These are phyloP conservation scores for Accipiter cooperii DNA, from an alignment of 2,113 vertebrate species.

Conservation along the genomic window DNA sequence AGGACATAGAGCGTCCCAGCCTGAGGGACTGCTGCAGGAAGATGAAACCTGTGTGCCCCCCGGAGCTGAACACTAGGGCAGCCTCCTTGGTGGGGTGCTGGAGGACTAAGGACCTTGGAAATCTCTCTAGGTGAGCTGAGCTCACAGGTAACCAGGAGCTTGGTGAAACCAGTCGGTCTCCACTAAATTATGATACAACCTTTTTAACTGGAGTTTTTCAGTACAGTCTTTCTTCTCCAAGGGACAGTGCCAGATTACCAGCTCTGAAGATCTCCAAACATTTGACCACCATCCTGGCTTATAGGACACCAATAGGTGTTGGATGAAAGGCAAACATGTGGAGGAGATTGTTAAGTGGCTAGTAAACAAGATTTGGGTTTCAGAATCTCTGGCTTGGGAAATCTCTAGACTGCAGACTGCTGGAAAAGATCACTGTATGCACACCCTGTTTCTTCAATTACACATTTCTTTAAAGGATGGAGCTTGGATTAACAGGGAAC, in stretches of 20 bases:
- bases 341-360: not conserved
- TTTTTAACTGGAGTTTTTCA: not conserved
- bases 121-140: not conserved
- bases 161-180: not conserved
- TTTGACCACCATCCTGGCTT: not conserved
- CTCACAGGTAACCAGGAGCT: not conserved
- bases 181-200: not conserved
- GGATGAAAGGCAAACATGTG: not conserved
- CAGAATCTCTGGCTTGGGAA: not conserved
- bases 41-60: too few species aligned
- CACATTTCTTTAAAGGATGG: not conserved
- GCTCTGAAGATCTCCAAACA: not conserved
- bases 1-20: not conserved
- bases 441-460: conserved; percentile 4
- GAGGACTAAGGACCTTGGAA: not conserved
- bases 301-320: not conserved
- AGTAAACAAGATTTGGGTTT: conserved; percentile 5
- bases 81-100: not conserved
- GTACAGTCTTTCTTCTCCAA: not conserved
- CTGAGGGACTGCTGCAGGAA: not conserved
- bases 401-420: not conserved
- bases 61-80: too few species aligned
- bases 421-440: not conserved
- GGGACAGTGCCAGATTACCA: not conserved
- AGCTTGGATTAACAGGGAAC: not conserved